Conservation (phyloP, 2,888 invertebrate species). For the Dilophus febrilis region DNA sequence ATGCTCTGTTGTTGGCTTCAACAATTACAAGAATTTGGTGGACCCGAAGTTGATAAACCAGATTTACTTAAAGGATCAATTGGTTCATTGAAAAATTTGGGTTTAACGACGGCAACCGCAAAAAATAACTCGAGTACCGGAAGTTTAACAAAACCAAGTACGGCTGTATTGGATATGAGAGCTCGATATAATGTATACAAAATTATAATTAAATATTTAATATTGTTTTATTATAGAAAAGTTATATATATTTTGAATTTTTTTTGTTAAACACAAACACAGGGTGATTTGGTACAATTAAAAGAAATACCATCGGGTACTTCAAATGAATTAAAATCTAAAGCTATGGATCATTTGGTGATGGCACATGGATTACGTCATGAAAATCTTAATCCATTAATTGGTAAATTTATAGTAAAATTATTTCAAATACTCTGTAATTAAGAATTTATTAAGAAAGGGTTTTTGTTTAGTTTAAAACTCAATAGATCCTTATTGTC, state of each 20-base stretch:
- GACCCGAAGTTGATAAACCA: constrained; percentile 68
- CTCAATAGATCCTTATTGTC: too few relatives aligned
- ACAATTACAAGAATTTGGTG: constrained; percentile 67
- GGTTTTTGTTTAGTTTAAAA: too few relatives aligned
- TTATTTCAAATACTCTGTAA: too few relatives aligned
- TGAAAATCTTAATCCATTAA: constrained; percentile 78
- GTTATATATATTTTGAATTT: too few relatives aligned
- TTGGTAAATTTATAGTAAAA: constrained; percentile 35
- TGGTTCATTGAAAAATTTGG: constrained; percentile 42
- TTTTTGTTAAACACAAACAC: too few relatives aligned
- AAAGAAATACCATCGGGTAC: constrained; percentile 50
- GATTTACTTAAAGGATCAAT: constrained; percentile 65
- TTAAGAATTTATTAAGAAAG: too few relatives aligned
- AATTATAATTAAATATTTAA: too few relatives aligned
- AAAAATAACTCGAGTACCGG: constrained; percentile 24
- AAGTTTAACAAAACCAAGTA: constrained; percentile 39
- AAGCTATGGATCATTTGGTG: constrained; percentile 61
- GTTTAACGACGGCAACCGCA: constrained; percentile 23
- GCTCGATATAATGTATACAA: constrained; percentile 77
- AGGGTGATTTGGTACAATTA: constrained; percentile 83
- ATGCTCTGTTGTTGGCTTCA: constrained; percentile 76
- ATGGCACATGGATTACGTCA: constrained; percentile 72
- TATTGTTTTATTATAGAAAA: too few relatives aligned
- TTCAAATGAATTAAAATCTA: constrained; percentile 58
- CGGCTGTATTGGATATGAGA: constrained; percentile 50